Conservation (phyloP, 2,888 invertebrate species). For the Caenorhabditis japonica region DNA sequence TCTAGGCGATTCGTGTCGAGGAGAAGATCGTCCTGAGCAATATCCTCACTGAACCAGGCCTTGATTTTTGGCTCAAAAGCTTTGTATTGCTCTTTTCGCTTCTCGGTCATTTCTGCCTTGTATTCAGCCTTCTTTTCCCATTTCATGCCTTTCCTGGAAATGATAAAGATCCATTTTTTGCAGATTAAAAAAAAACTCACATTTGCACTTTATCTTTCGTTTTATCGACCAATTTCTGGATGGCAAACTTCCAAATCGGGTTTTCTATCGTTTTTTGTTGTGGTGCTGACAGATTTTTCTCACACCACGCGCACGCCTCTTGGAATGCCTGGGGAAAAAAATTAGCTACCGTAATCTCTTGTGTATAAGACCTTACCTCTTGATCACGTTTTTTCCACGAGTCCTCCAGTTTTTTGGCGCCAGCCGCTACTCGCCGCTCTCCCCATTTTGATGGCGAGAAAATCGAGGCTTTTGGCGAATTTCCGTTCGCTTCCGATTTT, state of each 20-base stretch:
- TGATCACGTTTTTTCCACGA: conserved; percentile 50
- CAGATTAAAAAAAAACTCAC: conserved; percentile 10
- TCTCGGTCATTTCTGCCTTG: conserved; percentile 11
- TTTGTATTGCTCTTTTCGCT: conserved; percentile 18
- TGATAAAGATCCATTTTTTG: neutral
- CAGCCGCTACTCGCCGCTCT: conserved; percentile 15
- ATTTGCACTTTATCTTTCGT: conserved; percentile 22
- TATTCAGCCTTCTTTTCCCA: conserved; percentile 25
- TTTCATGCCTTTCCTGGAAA: conserved; percentile 29
- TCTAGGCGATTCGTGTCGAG: conserved; percentile 3
- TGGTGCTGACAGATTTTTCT: conserved; percentile 26
- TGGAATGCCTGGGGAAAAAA: conserved; percentile 39
- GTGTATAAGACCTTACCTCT: too few relatives aligned
- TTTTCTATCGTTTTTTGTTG: conserved; percentile 31
- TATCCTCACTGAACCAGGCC: conserved; percentile 33
- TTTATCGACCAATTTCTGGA: conserved; percentile 32
- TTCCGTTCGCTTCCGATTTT: conserved; percentile 7
- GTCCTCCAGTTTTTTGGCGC: conserved; percentile 38
- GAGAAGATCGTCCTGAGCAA: conserved; percentile 19
- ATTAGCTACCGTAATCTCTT: too few relatives aligned
- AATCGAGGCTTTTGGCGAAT: neutral
- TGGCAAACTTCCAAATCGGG: conserved; percentile 16
- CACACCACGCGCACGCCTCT: conserved; percentile 36
- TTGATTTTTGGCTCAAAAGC: conserved; percentile 22
- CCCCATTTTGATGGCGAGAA: conserved; percentile 24